Evolutionary conservation across 2,797 vertebrate species (phyloP).

Genomic region (Danio albolineatus): DNA sequence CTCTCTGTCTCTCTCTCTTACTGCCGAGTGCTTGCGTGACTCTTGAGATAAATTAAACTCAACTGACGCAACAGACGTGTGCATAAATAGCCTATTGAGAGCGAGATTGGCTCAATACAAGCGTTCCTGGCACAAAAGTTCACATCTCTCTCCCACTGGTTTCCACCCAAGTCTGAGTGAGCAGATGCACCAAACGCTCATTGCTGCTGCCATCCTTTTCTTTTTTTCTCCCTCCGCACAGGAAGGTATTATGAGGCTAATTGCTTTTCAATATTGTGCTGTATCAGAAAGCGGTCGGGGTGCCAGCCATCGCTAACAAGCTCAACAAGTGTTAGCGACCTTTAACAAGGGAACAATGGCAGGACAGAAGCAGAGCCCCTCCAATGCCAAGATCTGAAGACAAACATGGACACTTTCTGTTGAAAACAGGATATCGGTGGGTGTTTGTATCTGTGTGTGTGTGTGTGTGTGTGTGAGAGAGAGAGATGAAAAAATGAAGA

Average conservation of each 20-base stretch:
- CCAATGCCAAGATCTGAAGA: conserved; percentile 36
- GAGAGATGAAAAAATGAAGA: not conserved
- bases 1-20: not conserved
- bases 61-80: conserved; percentile 41
- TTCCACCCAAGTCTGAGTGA: conserved; percentile 36
- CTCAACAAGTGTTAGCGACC: conserved; percentile 50
- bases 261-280: conserved; percentile 52
- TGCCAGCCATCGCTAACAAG: conserved; percentile 43
- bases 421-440: conserved; percentile 60
- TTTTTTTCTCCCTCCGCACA: conserved; percentile 11
- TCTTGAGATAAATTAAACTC: conserved; percentile 31
- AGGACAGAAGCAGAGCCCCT: conserved; percentile 38
- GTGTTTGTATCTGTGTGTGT: not conserved
- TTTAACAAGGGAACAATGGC: conserved; percentile 58
- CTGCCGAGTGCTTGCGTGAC: conserved; percentile 39
- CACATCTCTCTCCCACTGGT: conserved; percentile 30
- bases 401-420: conserved; percentile 50
- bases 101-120: conserved; percentile 23
- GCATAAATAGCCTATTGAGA: conserved; percentile 51
- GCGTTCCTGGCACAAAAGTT: conserved; percentile 46
- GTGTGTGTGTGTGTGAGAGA: too few species aligned
- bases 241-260: conserved; percentile 43
- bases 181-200: conserved; percentile 30
- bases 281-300: conserved; percentile 12
- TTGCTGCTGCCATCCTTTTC: conserved; percentile 12